phyloP scores from a whole-genome alignment of 2,113 vertebrate species.

The Prinia subflava region DNA sequence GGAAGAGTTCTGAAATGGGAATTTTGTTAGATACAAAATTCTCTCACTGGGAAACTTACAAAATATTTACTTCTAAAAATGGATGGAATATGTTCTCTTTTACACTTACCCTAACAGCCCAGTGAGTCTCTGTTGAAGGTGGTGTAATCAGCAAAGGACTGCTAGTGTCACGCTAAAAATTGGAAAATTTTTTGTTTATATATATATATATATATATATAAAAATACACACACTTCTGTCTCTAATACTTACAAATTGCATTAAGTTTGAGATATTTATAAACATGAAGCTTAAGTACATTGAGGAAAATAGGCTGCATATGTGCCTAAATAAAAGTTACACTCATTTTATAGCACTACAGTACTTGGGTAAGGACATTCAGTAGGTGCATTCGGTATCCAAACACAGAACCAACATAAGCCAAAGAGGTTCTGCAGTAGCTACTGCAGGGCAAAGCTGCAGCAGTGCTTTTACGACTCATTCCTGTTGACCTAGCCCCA shows the following conservation, averaged over 20 bases:
- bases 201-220: no score
- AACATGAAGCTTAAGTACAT: not conserved
- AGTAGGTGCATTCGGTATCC: not conserved
- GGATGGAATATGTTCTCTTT: not conserved
- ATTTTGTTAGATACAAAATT: not conserved
- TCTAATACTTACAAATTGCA: not conserved
- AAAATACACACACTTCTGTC: not conserved
- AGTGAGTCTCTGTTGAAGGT: slow-evolving; percentile 75
- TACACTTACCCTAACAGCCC: slow-evolving; percentile 92
- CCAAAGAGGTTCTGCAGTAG: not conserved
- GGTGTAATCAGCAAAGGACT: slow-evolving; percentile 85
- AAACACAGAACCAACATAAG: not conserved
- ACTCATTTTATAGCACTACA: not conserved
- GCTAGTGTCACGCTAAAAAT: slow-evolving; percentile 86
- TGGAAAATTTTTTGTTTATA: not conserved
- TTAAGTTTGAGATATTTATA: not conserved
- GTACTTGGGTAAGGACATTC: not conserved
- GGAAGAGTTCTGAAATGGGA: not conserved
- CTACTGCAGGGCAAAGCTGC: not conserved
- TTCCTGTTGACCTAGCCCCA: not conserved
- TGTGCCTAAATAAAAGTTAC: no score
- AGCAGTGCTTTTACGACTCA: not conserved
- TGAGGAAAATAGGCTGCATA: not conserved
- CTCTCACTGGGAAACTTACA: not conserved
- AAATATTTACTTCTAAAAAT: not conserved